A percentile compares a stretch with the other conserved stretches of the same genome.
Evolutionary conservation across 2,113 vertebrate genomes (phyloP).

Genomic region (Carettochelys insculpta): DNA sequence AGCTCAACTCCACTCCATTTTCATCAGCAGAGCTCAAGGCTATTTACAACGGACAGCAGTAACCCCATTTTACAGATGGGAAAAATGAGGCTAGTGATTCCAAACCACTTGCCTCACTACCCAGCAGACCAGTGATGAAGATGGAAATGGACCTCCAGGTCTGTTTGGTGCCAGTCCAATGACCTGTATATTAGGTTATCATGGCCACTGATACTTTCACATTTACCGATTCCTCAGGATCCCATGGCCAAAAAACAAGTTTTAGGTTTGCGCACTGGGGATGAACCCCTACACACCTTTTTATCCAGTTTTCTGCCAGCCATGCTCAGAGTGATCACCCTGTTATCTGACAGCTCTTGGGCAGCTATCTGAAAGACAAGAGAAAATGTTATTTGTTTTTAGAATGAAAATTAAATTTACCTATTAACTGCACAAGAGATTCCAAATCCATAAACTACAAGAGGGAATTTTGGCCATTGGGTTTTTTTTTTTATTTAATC

Average conservation of each 20-base stretch:
- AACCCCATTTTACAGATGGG: fast-evolving
- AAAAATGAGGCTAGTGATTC: neutral
- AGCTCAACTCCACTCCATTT: fast-evolving
- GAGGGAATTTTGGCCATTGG: neutral
- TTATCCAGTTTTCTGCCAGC: slow-evolving; percentile 97
- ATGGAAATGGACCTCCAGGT: neutral
- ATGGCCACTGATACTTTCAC: neutral
- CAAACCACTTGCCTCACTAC: neutral
- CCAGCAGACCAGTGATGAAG: neutral
- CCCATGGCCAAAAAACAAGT: fast-evolving
- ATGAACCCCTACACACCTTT: slow-evolving; percentile 81
- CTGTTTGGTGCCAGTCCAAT: neutral
- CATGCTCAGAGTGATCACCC: slow-evolving; percentile 93
- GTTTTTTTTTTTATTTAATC: neutral
- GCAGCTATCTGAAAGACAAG: slow-evolving; percentile 88
- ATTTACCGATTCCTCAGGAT: neutral
- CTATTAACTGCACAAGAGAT: neutral
- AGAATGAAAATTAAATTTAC: neutral
- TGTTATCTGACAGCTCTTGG: slow-evolving; percentile 97
- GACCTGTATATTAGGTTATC: neutral
- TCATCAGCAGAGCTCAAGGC: fast-evolving
- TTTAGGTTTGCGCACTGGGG: neutral
- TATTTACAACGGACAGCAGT: fast-evolving
- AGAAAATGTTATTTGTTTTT: neutral
- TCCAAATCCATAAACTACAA: neutral